A percentile compares a stretch with the other conserved stretches of the same genome.
These are phyloP conservation scores for Darevskia nairensis DNA, from an alignment of 2,797 vertebrate genomes.

Conservation along the genomic window DNA sequence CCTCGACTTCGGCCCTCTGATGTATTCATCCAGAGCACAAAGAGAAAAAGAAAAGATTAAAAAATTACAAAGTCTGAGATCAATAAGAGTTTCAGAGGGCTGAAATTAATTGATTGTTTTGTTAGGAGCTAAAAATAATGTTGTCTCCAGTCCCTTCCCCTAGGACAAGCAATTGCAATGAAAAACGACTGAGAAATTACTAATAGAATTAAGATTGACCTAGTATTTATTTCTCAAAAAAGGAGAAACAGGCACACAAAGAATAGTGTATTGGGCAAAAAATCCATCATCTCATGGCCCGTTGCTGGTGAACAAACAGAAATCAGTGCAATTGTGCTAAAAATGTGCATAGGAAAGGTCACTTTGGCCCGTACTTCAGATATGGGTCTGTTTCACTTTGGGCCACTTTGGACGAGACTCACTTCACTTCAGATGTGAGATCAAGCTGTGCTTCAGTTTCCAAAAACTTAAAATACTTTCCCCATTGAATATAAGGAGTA, in stretches of 20 bases:
- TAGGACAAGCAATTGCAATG: neutral
- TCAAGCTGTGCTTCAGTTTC: no score
- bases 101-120: conserved; percentile 64
- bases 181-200: neutral
- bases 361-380: no score
- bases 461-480: no score
- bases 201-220: neutral
- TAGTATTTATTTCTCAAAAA: conserved; percentile 10
- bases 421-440: no score
- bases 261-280: conserved; percentile 55
- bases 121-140: conserved; percentile 65
- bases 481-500: no score
- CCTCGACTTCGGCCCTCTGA: conserved; percentile 57
- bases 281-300: neutral
- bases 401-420: no score
- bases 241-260: conserved; percentile 53
- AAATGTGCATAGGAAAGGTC: no score
- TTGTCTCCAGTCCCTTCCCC: conserved; percentile 22
- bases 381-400: no score
- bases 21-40: conserved; percentile 62
- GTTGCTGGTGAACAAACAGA: no score
- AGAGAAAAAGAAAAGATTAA: conserved; percentile 58
- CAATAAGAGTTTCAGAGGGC: conserved; percentile 69
- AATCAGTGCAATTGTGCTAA: no score
- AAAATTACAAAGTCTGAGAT: conserved; percentile 57